Percentiles rank a stretch among this genome's conserved stretches.
Conservation (phyloP, 2,113 vertebrate genomes). For the Perca flavescens region DNA sequence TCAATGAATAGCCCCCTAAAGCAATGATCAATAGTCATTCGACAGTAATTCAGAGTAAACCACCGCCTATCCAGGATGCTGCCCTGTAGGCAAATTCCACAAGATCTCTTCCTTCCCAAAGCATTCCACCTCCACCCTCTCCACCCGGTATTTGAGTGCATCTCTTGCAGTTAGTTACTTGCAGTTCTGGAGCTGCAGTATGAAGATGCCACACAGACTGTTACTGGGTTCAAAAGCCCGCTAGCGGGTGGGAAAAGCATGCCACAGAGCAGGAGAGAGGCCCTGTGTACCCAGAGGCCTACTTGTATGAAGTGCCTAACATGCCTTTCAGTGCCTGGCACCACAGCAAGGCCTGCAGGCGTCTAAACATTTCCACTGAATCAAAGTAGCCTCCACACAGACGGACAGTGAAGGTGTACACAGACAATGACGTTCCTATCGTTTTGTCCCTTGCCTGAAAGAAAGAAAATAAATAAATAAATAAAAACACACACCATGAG, state of each 20-base stretch:
- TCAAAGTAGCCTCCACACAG: too few relatives aligned
- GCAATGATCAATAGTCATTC: background rate
- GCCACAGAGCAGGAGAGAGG: conserved; percentile 35
- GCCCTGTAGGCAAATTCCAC: conserved; percentile 25
- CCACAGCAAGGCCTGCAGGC: conserved; percentile 8
- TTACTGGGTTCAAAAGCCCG: conserved; percentile 9
- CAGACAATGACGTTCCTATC: conserved; percentile 58
- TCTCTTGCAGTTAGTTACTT: background rate
- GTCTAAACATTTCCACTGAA: conserved; percentile 54
- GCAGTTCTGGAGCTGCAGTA: background rate
- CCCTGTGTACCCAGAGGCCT: conserved; percentile 50
- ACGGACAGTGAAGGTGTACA: conserved; percentile 35
- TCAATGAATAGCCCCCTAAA: conserved; percentile 12
- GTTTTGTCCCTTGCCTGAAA: conserved; percentile 55
- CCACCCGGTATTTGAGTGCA: background rate
- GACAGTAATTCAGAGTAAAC: background rate
- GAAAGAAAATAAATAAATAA: too few relatives aligned
- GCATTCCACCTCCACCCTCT: conserved; percentile 22
- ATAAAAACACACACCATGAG: too few relatives aligned
- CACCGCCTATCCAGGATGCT: background rate
- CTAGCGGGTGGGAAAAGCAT: conserved; percentile 31
- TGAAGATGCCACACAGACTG: conserved; percentile 1
- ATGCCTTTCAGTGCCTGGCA: conserved; percentile 47
- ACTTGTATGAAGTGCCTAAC: conserved; percentile 60
- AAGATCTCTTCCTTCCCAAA: conserved; percentile 3